These are phyloP conservation scores for Alcis repandata DNA, from an alignment of 2,888 invertebrate species.

Conservation along the genomic window DNA sequence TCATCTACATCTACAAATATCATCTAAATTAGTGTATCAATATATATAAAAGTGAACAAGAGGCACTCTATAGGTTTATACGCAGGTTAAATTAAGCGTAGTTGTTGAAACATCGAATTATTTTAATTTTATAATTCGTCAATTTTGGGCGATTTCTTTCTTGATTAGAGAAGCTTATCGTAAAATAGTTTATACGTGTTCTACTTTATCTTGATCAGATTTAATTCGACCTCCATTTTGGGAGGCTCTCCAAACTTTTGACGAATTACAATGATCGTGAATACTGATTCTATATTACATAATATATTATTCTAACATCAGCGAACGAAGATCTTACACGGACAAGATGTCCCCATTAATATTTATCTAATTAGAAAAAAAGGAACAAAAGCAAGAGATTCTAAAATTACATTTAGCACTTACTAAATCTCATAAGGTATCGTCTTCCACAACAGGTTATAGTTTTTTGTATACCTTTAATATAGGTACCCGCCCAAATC, in stretches of 20 bases:
- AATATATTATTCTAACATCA: constrained; percentile 35
- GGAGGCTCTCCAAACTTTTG: constrained; percentile 30
- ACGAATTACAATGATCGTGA: constrained; percentile 45
- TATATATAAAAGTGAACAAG: constrained; percentile 87
- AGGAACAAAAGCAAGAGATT: constrained; percentile 59
- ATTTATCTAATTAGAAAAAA: constrained; percentile 53
- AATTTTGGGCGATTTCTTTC: constrained; percentile 3
- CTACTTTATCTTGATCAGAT: neutral
- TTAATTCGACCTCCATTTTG: constrained; percentile 1
- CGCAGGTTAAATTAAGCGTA: constrained; percentile 85
- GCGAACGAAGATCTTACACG: constrained; percentile 42
- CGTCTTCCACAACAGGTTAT: constrained; percentile 83
- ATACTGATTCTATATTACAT: constrained; percentile 64
- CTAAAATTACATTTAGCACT: constrained; percentile 73
- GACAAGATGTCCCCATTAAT: constrained; percentile 43
- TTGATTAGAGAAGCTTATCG: neutral
- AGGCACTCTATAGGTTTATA: constrained; percentile 87
- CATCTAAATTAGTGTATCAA: constrained; percentile 82
- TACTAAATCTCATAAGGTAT: constrained; percentile 80
- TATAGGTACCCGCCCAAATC: constrained; percentile 64
- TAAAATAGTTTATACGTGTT: constrained; percentile 38
- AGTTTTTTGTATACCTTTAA: constrained; percentile 59
- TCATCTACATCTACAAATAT: constrained; percentile 59
- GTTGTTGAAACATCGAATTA: constrained; percentile 79
- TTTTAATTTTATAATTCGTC: constrained; percentile 47